Conservation (phyloP, 1,140 invertebrate species). For the Drosophila simulans region DNA sequence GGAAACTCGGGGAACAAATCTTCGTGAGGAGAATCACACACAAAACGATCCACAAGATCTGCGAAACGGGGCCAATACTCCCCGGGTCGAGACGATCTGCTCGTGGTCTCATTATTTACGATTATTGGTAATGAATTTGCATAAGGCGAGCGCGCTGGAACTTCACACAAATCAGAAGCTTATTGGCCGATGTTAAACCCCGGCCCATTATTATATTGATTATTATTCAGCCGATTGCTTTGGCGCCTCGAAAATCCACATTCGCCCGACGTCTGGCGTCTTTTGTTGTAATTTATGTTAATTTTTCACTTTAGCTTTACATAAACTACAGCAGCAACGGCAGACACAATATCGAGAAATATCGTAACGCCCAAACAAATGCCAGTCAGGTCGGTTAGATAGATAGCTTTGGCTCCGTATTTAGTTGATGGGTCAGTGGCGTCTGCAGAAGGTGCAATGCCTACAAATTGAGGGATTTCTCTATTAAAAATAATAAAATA, state of each 20-base stretch:
- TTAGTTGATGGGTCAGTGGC: constrained; percentile 40
- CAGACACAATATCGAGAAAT: constrained; percentile 31
- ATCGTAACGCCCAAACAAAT: constrained; percentile 75
- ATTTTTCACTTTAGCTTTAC: constrained; percentile 72
- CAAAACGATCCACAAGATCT: constrained; percentile 44
- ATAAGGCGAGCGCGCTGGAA: constrained; percentile 60
- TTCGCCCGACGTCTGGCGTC: constrained; percentile 41
- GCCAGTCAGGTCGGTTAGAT: constrained; percentile 54
- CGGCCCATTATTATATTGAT: constrained; percentile 75
- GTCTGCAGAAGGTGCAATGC: neutral
- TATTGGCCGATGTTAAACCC: constrained; percentile 68
- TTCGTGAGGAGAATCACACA: constrained; percentile 9
- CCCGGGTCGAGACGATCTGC: constrained; percentile 34
- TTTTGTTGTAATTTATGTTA: constrained; percentile 77
- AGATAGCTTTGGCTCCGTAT: constrained; percentile 40
- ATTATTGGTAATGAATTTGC: constrained; percentile 72
- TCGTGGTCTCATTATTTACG: constrained; percentile 76
- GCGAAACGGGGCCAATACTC: constrained; percentile 45
- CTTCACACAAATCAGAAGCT: constrained; percentile 82
- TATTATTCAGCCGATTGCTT: constrained; percentile 63
- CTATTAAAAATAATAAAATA: neutral
- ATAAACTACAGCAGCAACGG: constrained; percentile 49
- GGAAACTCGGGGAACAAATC: constrained; percentile 4
- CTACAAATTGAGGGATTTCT: neutral
- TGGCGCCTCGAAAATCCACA: constrained; percentile 53